Base-by-base conservation (phyloP, 37 sponge, comb jelly and placozoan species). In the Ephydatia muelleri region DNA sequence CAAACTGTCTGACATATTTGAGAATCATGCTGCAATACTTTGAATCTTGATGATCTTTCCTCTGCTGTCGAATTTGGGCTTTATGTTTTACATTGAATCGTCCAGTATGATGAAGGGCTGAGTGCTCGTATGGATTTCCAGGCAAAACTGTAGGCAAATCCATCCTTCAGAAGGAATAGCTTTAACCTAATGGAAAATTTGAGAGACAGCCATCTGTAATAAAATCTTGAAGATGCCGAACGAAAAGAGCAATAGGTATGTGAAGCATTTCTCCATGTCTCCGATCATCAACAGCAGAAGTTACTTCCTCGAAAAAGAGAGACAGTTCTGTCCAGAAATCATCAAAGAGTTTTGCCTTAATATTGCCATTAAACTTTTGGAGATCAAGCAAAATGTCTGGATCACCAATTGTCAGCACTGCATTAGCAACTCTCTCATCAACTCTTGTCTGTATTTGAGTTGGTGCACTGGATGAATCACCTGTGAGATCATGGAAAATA, bases 111-210 rank as follows among this genome's bases (percentile, higher is more conserved):
- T 43, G 16, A 22, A 76, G 39, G 8, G 77, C 38, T n/a, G 77
- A 76, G 11, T 38, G 13, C 8, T 12, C 12, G 39, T 76, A 82
- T 13, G 82, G 82, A 72, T 83, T 83, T 13, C 65, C 22, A 38
- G 75, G 83, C 38, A 43, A 26, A 83, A 83, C 65, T 83, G 83
- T 16, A 83, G 65, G 25, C 83, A 30, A 26, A 83, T 70, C 83
- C 83, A 72, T 28, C 73, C 83, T 34, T 38, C 5, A 28, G 74
- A 72, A 49, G 83, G 83, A 47, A 83, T 70, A 30, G 43, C 13
- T 3, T 33, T 38, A 5, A 11, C 16, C 29, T 70, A 49, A 2
- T 73, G 68, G 67, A 65, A 14, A 68, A 33, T 83, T 83, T 14
- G 29, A 21, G 23, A 29, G 43, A 34, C 40, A 72, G 21, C 83